phyloP scores from a whole-genome alignment of 2,113 vertebrate genomes.

The Chauna torquata region DNA sequence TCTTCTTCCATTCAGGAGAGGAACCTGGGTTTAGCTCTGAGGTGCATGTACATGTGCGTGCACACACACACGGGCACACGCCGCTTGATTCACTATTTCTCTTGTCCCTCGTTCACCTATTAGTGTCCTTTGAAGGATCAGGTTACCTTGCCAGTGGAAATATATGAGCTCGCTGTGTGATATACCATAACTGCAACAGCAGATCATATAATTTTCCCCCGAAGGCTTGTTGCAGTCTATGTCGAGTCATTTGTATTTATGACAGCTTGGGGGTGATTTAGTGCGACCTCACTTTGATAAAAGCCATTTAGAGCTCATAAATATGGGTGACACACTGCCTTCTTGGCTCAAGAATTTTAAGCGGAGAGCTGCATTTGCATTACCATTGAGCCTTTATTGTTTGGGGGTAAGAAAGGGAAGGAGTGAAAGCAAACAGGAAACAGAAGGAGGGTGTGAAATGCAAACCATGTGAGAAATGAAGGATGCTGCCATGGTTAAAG shows the following conservation, averaged over 20 bases:
- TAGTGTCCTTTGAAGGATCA: slow-evolving; percentile 71
- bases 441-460: neutral
- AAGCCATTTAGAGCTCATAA: slow-evolving; percentile 81
- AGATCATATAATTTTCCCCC: slow-evolving; percentile 79
- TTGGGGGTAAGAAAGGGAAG: slow-evolving; percentile 13
- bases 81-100: slow-evolving; percentile 14
- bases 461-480: neutral
- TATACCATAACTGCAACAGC: slow-evolving; percentile 77
- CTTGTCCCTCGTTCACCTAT: slow-evolving; percentile 40
- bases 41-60: neutral
- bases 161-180: slow-evolving; percentile 73
- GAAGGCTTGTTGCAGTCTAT: slow-evolving; percentile 78
- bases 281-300: slow-evolving; percentile 79
- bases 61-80: neutral
- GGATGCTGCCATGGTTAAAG: neutral
- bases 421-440: neutral
- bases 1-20: neutral
- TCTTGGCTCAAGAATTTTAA: slow-evolving; percentile 60
- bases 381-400: slow-evolving; percentile 69
- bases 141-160: slow-evolving; percentile 78
- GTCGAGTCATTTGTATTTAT: slow-evolving; percentile 81
- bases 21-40: neutral
- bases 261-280: slow-evolving; percentile 78
- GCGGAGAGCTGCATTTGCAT: slow-evolving; percentile 67
- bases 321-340: slow-evolving; percentile 76